Percentiles rank a stretch among this genome's conserved stretches.
Conservation (phyloP, 1,140 invertebrate genomes). For the Papilio glaucus region DNA sequence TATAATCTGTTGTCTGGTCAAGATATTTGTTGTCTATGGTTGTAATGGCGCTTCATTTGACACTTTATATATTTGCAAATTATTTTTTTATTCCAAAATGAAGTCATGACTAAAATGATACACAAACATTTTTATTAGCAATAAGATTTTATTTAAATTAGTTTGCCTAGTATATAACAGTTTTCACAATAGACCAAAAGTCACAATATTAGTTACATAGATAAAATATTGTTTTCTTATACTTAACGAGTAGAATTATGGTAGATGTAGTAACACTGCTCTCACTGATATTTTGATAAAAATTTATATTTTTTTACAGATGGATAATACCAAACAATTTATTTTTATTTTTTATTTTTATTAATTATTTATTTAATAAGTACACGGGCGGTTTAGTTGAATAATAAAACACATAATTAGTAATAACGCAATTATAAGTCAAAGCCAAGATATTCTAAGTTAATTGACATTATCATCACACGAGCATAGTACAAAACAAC, state of each 20-base stretch:
- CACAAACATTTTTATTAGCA: background rate
- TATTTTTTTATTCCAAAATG: background rate
- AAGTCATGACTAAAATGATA: background rate
- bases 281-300: constrained; percentile 13
- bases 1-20: constrained; percentile 10
- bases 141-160: constrained; percentile 1
- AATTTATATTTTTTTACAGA: constrained; percentile 32
- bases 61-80: background rate
- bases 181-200: constrained; percentile 19
- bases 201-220: constrained; percentile 13
- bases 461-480: too few relatives aligned
- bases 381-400: constrained; percentile 1
- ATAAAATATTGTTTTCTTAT: background rate
- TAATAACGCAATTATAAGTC: too few relatives aligned
- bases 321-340: constrained; percentile 9
- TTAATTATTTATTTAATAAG: constrained; percentile 8
- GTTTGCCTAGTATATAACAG: background rate
- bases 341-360: background rate
- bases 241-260: background rate
- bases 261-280: constrained; percentile 24
- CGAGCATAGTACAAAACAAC: too few relatives aligned
- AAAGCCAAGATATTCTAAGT: too few relatives aligned
- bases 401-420: too few relatives aligned
- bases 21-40: constrained; percentile 10
- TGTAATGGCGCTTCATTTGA: background rate